Evolutionary conservation across 2,797 vertebrate genomes (phyloP).

Genomic region (Hafferia zeledoni): DNA sequence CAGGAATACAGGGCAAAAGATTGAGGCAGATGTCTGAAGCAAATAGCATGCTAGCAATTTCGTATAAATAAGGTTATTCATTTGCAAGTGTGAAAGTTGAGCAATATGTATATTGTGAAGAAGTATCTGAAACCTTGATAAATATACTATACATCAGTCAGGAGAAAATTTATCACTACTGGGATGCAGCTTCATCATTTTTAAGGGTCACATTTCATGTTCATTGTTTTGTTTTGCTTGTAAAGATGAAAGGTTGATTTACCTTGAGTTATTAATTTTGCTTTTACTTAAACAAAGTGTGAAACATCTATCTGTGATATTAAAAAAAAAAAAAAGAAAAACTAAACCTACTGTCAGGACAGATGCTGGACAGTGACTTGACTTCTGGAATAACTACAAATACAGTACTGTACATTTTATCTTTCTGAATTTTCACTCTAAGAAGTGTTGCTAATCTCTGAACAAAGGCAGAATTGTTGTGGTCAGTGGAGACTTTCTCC

Average conservation of each 20-base stretch:
- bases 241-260: background rate
- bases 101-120: background rate
- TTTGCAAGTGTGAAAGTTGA: background rate
- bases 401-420: accelerated
- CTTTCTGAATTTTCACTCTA: background rate
- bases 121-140: background rate
- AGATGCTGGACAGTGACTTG: background rate
- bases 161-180: background rate
- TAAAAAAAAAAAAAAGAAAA: background rate
- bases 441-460: background rate
- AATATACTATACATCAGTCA: background rate
- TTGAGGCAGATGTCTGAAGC: background rate
- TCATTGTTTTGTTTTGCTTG: background rate
- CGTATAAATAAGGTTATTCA: background rate
- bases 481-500: background rate
- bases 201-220: background rate
- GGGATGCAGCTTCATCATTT: background rate
- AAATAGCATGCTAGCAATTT: background rate
- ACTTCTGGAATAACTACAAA: background rate
- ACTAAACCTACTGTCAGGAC: background rate
- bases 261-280: background rate
- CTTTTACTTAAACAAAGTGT: background rate
- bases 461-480: background rate
- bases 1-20: background rate
- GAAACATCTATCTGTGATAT: background rate